These are phyloP conservation scores for Mobula birostris DNA, from an alignment of 2,113 vertebrate genomes.

Conservation along the genomic window DNA sequence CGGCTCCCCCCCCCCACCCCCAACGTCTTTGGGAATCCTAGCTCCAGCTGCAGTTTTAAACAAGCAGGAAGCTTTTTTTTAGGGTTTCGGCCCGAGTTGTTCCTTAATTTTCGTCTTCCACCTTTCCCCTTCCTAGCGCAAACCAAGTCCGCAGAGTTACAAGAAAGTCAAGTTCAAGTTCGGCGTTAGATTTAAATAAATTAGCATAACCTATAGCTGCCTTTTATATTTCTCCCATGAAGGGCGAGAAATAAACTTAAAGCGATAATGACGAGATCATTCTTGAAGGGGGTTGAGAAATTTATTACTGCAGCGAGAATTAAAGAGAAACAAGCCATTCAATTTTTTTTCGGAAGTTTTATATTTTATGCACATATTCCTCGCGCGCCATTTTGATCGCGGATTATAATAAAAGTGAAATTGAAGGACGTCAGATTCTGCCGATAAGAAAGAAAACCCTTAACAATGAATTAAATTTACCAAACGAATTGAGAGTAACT, in stretches of 20 bases:
- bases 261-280: background rate
- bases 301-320: background rate
- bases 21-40: too few species aligned
- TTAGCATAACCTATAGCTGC: background rate
- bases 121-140: background rate
- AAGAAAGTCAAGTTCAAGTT: slow-evolving; percentile 34
- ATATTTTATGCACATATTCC: background rate
- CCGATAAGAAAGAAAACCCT: background rate
- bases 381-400: background rate
- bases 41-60: background rate
- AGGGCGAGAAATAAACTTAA: background rate
- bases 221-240: background rate
- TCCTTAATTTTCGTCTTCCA: background rate
- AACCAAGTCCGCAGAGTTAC: background rate
- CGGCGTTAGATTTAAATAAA: background rate
- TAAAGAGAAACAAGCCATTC: background rate
- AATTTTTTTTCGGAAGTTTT: background rate
- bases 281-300: background rate
- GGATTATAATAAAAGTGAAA: background rate
- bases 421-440: background rate
- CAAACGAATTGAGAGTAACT: slow-evolving; percentile 1
- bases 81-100: background rate
- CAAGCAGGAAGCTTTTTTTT: background rate
- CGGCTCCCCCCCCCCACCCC: background rate
- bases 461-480: slow-evolving; percentile 10